Evolutionary conservation across 2,797 vertebrate species (phyloP), one percentile per base, ranked within the genome.

Genomic region (Kryptolebias ocellatus): DNA sequence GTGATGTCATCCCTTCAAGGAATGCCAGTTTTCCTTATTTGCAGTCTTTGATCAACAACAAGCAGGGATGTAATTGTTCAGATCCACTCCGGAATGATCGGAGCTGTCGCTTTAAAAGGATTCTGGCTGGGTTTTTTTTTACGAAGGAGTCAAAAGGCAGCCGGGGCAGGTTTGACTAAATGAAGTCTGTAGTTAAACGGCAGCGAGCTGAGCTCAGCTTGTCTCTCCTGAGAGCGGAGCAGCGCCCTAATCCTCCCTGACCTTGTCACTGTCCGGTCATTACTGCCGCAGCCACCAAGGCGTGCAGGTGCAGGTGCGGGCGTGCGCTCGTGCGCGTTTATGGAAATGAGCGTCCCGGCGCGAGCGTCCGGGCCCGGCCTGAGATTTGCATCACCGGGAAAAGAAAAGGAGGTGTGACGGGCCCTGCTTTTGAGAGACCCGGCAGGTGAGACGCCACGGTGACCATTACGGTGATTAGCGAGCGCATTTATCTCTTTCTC

Each of bases 241-340:
- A 60, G 70, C 68, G 83, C 76, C 84, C 85, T 83, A 83, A 84
- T 81, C 85, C 64, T 53, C 60, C 73, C 56, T 83, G 87, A 91
- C 90, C 90, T 89, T 90, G 86, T 81, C 80, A 67, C 46, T 53
- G 71, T 73, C 69, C 56, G 78, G 89, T 90, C 90, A 83, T 27
- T 79, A 84, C 89, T 79, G 79, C 78, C 65, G 15, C 45, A 87
- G 75, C 80, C 72, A 51, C 24, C 16, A 53, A 67, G 65, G 60
- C 12, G 47, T 67, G 73, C 76, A 79, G 71, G 81, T 70, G 72
- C 47, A 61, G 14, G 27, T 63, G 28, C 18, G 50, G 53, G 29
- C 47, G 67, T 47, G 44, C 31, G 63, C 42, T 67, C 52, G 45
- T 72, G 67, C 51, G 63, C 55, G 70, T 71, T 62, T 63, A 67